phyloP scores from a whole-genome alignment of 2,113 vertebrate genomes.

The Erpornis zantholeuca region DNA sequence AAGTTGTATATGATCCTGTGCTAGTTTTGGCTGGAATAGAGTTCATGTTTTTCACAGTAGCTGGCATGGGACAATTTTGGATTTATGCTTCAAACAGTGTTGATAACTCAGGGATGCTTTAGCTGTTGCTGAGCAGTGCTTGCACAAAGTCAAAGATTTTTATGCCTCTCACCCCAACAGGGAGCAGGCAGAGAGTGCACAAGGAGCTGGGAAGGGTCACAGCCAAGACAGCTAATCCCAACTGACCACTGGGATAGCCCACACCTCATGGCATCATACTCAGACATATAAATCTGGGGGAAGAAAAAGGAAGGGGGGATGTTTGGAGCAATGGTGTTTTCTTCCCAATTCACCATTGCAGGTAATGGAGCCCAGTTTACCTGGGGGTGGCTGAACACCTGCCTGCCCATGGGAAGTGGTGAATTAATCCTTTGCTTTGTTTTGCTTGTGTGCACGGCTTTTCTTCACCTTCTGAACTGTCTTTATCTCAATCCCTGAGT shows the following conservation, averaged over 20 bases:
- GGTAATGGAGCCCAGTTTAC: neutral
- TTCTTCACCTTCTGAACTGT: neutral
- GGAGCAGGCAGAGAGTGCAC: accelerated
- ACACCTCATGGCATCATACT: neutral
- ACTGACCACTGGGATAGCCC: neutral
- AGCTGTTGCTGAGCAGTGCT: accelerated
- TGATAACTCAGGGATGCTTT: neutral
- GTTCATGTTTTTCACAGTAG: neutral
- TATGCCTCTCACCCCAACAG: neutral
- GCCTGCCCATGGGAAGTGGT: neutral
- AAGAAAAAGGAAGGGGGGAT: neutral
- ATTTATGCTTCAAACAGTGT: neutral
- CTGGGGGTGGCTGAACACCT: neutral
- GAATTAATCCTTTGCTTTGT: neutral
- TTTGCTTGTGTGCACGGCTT: neutral
- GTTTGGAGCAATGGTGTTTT: neutral
- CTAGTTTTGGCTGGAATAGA: neutral
- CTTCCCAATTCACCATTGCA: neutral
- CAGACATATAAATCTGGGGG: neutral
- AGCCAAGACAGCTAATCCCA: neutral
- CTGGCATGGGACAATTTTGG: neutral
- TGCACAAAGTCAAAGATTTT: neutral
- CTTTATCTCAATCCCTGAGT: neutral
- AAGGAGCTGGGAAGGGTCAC: neutral
- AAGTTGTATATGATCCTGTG: neutral